Conservation (phyloP, 2,797 vertebrate species). For the Scyliorhinus canicula region DNA sequence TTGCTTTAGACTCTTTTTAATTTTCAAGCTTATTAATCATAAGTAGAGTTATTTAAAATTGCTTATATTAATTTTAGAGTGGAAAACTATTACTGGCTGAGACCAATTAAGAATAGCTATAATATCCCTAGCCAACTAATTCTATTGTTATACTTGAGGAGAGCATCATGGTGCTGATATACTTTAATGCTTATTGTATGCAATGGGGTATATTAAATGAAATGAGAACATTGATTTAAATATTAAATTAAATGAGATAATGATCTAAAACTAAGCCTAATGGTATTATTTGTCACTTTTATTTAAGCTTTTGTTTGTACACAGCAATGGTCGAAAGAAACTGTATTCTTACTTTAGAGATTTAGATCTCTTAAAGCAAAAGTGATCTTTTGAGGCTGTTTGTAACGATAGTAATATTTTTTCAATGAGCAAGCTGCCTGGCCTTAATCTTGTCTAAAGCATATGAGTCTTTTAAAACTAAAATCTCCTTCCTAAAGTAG, state of each 20-base stretch:
- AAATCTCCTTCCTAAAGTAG: not conserved
- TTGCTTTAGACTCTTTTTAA: constrained; percentile 99
- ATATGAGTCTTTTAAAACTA: not conserved
- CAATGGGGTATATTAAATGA: constrained; percentile 76
- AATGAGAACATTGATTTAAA: constrained; percentile 68
- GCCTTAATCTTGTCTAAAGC: not conserved
- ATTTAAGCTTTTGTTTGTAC: constrained; percentile 52
- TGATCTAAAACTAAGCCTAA: constrained; percentile 74
- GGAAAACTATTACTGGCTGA: constrained; percentile 92
- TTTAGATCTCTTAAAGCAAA: not conserved
- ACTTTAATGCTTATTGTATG: constrained; percentile 94
- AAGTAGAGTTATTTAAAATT: constrained; percentile 99
- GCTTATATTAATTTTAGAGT: constrained; percentile 99
- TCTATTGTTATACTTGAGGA: constrained; percentile 93
- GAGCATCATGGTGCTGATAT: constrained; percentile 89
- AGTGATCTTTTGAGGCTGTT: not conserved
- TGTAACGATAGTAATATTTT: not conserved
- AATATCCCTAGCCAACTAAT: constrained; percentile 89
- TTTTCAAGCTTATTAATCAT: constrained; percentile 99
- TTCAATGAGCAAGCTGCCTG: not conserved
- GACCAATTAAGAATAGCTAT: constrained; percentile 99
- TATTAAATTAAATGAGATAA: constrained; percentile 77
- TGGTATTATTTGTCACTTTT: constrained; percentile 61
- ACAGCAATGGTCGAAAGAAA: not conserved
- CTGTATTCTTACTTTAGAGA: not conserved